Base-by-base conservation (phyloP, 1,140 invertebrate genomes). In the Tetraneura akinire region DNA sequence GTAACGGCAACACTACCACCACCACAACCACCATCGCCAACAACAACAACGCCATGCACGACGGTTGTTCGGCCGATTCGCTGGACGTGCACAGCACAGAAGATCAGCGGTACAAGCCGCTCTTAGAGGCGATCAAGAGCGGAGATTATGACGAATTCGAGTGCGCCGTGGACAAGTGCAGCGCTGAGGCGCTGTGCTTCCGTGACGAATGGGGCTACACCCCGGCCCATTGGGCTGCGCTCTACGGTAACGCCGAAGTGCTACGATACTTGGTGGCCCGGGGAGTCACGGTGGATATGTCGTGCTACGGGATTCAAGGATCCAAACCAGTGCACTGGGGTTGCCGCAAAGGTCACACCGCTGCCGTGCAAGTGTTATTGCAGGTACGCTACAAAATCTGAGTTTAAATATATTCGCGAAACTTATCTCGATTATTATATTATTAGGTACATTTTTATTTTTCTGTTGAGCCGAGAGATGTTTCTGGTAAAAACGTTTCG, bases 261-360 rank as follows among this genome's bases (percentile, higher is more conserved):
- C 93, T 93, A 91, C 88, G 93, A 14, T 94, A 93, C 83, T 88
- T 97, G 62, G 91, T 96, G 16, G 94, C 95, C 83, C 88, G 91
- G 80, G 91, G 90, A 74, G 93, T 92, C 18, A 93, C 93, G 2
- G 89, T 96, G 10, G 93, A 97, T 86, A 87, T 96, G 60, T 91
- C 94, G 1, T 96, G 94, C 84, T 86, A 95, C 68, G 94, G 95
- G 55, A 95, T 92, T 2, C 90, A 96, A 85, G 94, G 94, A 3
- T 94, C 94, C 0, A 88, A 92, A 55, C 95, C 95, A 1, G 95
- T 96, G 81, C 95, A 97, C 84, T 96, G 95, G 95, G 95, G 95
- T 3, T 96, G 94, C 85, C 86, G 90, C 10, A 91, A 91, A 87
- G 94, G 95, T 1, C 94, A 96, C 84, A 92, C 94, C 14, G 91